These are phyloP conservation scores for Yponomeuta sedellus DNA, from an alignment of 2,888 invertebrate species.

Conservation along the genomic window DNA sequence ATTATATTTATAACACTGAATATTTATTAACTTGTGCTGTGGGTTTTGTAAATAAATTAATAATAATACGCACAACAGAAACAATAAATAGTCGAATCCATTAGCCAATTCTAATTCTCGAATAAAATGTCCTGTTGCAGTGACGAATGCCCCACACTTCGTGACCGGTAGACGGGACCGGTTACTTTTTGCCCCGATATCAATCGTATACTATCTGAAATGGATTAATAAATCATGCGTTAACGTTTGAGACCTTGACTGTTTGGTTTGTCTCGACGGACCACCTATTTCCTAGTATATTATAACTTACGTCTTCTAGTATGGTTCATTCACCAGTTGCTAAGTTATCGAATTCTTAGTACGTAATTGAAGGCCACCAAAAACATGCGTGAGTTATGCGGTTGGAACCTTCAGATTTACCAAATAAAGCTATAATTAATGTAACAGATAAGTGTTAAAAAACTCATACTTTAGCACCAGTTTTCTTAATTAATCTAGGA, in stretches of 20 bases:
- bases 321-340: no score
- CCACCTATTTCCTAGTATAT: not conserved
- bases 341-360: no score
- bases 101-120: not conserved
- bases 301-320: not conserved
- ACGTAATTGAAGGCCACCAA: no score
- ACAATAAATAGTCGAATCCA: not conserved
- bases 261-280: not conserved
- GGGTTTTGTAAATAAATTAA: no score
- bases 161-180: not conserved
- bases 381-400: no score
- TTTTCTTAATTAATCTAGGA: not conserved
- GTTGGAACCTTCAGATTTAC: no score
- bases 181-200: not conserved
- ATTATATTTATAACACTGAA: no score
- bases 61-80: no score
- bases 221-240: not conserved
- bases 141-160: not conserved
- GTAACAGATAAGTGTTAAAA: not conserved
- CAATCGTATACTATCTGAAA: not conserved
- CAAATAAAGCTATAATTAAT: no score
- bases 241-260: constrained; percentile 1
- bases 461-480: not conserved
- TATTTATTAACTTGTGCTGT: no score
- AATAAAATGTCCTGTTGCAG: not conserved